Evolutionary conservation across 2,888 invertebrate genomes (phyloP), one percentile per base, ranked within the genome.

Genomic region (Chouioia cunea): DNA sequence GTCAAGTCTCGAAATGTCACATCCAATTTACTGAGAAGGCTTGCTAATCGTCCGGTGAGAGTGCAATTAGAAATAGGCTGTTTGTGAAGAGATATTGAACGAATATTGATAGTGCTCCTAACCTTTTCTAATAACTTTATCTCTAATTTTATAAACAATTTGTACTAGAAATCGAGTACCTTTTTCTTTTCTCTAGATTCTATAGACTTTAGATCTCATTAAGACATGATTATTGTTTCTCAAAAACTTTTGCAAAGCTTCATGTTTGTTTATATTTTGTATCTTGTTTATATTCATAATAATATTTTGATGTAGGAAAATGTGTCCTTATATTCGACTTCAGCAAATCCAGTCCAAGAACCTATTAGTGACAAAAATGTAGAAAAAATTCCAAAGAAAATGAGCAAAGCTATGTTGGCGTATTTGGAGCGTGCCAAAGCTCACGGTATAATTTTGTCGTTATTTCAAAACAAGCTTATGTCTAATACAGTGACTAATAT

Each of bases 331-430:
- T 69, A 69, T 22, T 74, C 71, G 2, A 72, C 71, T n/a, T 22
- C n/a, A 6, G 60, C 54, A 20, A 66, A 16, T 58, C 22, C 47
- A 43, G 43, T 27, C 27, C n/a, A 27, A 16, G 18, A 44, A 47
- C 10, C 16, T 27, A 15, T 8, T 12, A 52, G 14, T n/a, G 20
- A 63, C n/a, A 18, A 53, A 12, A 4, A 22, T 12, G 1, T 0
- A 12, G 23, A 47, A 36, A 89, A 27, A 52, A 1, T n/a, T 36
- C 12, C 36, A 18, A 89, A 90, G 79, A 91, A 89, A 80, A 88
- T 93, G 4, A 96, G 93, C 85, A 94, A 93, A 87, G 95, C 96
- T 8, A 97, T 97, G 97, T 91, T 89, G 84, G 90, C 93, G 0
- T 97, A 97, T 85, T 87, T 97, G 73, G 92, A 96, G 83, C 88